A percentile compares a stretch with the other conserved stretches of the same genome.
phyloP scores from a whole-genome alignment of 1,140 invertebrate genomes.

The Charaxes varanes region DNA sequence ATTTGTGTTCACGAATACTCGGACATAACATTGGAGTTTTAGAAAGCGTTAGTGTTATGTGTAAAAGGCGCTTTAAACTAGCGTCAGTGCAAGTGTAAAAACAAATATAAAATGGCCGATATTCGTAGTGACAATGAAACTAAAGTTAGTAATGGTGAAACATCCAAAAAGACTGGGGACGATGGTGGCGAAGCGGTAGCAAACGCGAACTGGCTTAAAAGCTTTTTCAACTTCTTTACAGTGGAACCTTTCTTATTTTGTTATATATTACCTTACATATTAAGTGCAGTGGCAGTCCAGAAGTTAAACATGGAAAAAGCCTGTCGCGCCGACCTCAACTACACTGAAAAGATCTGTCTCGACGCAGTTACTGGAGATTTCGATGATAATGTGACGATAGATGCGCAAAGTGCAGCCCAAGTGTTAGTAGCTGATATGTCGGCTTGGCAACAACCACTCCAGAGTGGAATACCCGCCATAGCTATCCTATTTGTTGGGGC shows the following conservation, averaged over 20 bases:
- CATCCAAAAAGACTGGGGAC: conserved; percentile 10
- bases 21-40: conserved; percentile 6
- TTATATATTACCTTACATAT: conserved; percentile 71
- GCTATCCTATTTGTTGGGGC: conserved; percentile 77
- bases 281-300: conserved; percentile 70
- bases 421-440: conserved; percentile 72
- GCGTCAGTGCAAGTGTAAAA: too few relatives aligned
- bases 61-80: conserved; percentile 10
- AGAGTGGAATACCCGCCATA: conserved; percentile 74
- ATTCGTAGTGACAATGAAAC: conserved; percentile 12
- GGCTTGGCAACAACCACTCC: conserved; percentile 71
- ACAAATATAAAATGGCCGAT: too few relatives aligned
- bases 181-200: conserved; percentile 8
- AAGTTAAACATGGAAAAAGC: conserved; percentile 78
- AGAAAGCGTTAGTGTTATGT: not conserved
- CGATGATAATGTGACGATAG: conserved; percentile 31
- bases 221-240: conserved; percentile 53
- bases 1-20: conserved; percentile 37
- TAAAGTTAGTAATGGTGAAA: conserved; percentile 14
- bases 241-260: conserved; percentile 75
- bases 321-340: conserved; percentile 75
- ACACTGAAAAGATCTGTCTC: conserved; percentile 69
- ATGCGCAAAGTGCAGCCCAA: conserved; percentile 59
- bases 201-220: conserved; percentile 19
- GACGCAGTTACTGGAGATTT: conserved; percentile 50